Evolutionary conservation across 2,113 vertebrate species (phyloP), one percentile per base, ranked within the genome.

Genomic region (Turdus rufiventris): DNA sequence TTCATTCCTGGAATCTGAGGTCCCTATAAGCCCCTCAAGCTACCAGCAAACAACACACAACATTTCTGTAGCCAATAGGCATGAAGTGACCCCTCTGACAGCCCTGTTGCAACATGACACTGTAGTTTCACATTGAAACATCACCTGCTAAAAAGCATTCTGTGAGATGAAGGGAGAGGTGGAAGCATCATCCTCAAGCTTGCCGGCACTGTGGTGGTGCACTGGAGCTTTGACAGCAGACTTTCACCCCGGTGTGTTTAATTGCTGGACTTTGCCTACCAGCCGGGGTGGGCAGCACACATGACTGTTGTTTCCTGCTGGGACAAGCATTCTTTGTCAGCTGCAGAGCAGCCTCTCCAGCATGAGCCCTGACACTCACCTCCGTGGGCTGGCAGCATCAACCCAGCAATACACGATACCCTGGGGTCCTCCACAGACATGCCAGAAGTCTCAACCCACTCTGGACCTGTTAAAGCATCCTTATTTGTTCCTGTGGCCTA

Each of bases 211-310:
- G 3, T 8, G 58, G 42, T 45, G 78, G 19, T 73, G 56, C 1
- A 1, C 48, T 45, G 78, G 13, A 65, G 62, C 54, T 91, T 76
- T 76, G 58, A 73, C 14, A 28, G 51, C 72, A 90, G 78, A 86
- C 85, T 90, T 96, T 93, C 72, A 76, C 82, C 85, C 74, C 19
- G 2, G 7, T 38, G 24, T 73, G 34, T 61, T 74, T 88, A 79
- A 82, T 73, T 80, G 71, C 62, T 76, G 95, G 85, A 95, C 92
- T 96, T 95, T 91, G 79, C 78, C 75, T 93, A 43, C 33, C 60
- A 70, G 63, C 66, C 1, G 3, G 33, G 33, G 71, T 73, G 82
- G 88, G 47, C 85, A 93, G 56, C 71, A 82, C 4, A 2, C 43
- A n/a, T 78, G 89, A 75, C 66, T 75, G 23, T 2, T 2, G 62